Evolutionary conservation across 1,140 invertebrate species (phyloP), one percentile per base, ranked within the genome.

Genomic region (Dufourea novaeangliae): DNA sequence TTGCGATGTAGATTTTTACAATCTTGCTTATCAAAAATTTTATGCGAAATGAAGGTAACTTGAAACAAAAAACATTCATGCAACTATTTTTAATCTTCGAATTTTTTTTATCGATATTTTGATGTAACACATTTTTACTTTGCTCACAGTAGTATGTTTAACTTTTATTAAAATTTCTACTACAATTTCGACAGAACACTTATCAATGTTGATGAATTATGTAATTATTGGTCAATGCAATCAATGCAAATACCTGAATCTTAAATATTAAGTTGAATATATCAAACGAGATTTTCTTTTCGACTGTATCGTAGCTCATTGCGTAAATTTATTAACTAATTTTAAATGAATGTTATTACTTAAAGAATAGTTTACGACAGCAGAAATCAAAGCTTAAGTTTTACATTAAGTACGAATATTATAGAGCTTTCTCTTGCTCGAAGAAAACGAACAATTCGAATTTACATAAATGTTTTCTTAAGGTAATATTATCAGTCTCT

Each of bases 11-110:
- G 27, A 27, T 29, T 6, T 50, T 50, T 17, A 29, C 20, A 2
- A 20, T 57, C 25, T 57, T 32, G 56, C 20, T 41, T 52, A 32
- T 56, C 20, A 22, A 39, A 74, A 66, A 27, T 20, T 39, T 37
- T 56, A n/a, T 22, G 12, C 29, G 14, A 69, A 11, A 76, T 59
- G 73, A 76, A 76, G 73, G 64, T 76, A 76, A 74, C 22, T 44
- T 25, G 34, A n/a, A 64, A 56, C 56, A 6, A 7, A 1, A 52
- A 34, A 25, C 11, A 62, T 69, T 41, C 57, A 32, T 57, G 8
- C 14, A n/a, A 29, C 2, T 8, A 41, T 41, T 29, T 39, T 39
- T 68, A 17, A 37, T 37, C 34, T 37, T 37, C n/a, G 34, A 3
- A 37, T 37, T 37, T 8, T 5, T 37, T 37, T 37, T 37, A 37